A percentile compares a stretch with the other conserved stretches of the same genome.
These are phyloP conservation scores for Spilogale gracilis DNA, from an alignment of 2,113 vertebrate genomes.

Conservation along the genomic window DNA sequence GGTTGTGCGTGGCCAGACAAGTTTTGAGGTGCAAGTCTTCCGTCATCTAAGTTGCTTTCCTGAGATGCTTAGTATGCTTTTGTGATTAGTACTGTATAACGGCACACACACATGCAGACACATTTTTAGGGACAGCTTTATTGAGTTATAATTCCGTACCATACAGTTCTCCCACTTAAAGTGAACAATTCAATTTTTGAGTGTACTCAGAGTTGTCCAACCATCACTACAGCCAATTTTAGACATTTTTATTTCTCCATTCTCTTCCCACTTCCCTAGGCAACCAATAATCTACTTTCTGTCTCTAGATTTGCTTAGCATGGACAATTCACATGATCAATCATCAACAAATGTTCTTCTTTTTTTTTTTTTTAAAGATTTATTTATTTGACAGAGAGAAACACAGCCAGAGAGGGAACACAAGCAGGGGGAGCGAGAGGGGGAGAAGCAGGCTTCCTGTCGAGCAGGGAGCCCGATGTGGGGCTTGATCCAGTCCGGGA, in stretches of 20 bases:
- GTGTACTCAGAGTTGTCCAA: not conserved
- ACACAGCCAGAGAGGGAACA: too few relatives aligned
- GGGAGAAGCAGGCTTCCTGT: too few relatives aligned
- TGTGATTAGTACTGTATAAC: not conserved
- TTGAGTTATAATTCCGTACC: not conserved
- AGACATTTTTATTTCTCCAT: not conserved
- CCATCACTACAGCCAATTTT: not conserved
- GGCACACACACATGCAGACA: not conserved
- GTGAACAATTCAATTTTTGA: not conserved
- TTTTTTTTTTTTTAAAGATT: too few relatives aligned
- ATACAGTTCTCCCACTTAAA: not conserved
- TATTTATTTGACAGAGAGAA: too few relatives aligned
- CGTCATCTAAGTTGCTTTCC: not conserved
- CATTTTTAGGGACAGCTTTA: not conserved
- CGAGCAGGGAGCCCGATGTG: too few relatives aligned
- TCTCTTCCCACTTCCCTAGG: not conserved
- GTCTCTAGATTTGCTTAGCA: not conserved
- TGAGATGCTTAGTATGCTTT: not conserved
- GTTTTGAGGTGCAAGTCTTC: not conserved
- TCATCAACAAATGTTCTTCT: not conserved
- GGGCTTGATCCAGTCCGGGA: too few relatives aligned
- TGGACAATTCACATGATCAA: not conserved
- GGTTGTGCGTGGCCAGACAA: not conserved
- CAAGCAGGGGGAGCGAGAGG: too few relatives aligned
- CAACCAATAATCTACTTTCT: not conserved